Base-by-base conservation (phyloP, 2,888 invertebrate genomes). In the Mechanitis mazaeus region DNA sequence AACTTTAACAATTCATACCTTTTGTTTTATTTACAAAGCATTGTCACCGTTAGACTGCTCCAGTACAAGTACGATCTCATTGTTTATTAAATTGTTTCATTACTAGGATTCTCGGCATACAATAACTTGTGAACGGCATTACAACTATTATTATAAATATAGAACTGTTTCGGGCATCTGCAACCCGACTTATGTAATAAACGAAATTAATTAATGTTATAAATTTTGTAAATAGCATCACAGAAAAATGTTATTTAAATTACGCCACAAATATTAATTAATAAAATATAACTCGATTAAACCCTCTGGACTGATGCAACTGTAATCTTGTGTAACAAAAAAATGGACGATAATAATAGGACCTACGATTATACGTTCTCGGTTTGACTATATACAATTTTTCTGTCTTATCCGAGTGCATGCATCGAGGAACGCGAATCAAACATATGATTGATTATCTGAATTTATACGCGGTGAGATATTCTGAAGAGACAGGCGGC, bases 151-250 rank as follows among this genome's bases (percentile, higher is more conserved):
- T 69, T 67, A 68, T 73, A 74, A 78, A 72, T 71, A 75, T 72
- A 75, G 72, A 72, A 76, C 77, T 71, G 74, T 75, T 79, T 80
- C 76, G 69, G 65, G 72, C 79, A 79, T 79, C 79, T 73, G 79
- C 77, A 79, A 78, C 71, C 68, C 67, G 75, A 76, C 80, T 77
- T 85, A 83, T 80, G 82, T 84, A 84, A 85, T 75, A 75, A 73
- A 72, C 70, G 71, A 76, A 76, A 20, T 20, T 20, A 20, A 20
- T 20, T 20, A 20, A 20, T 20, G 20, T 20, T 20, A 20, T 20
- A 20, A 20, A 20, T 20, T 20, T 20, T 20, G 20, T 20, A 20
- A 20, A 20, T 20, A 20, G 20, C 20, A 20, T 20, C 20, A 20
- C 20, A 20, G 20, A 20, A 20, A 38, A 38, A 38, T 7, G 38